Conservation (phyloP, 2,113 vertebrate species). For the Clarias batrachus region DNA sequence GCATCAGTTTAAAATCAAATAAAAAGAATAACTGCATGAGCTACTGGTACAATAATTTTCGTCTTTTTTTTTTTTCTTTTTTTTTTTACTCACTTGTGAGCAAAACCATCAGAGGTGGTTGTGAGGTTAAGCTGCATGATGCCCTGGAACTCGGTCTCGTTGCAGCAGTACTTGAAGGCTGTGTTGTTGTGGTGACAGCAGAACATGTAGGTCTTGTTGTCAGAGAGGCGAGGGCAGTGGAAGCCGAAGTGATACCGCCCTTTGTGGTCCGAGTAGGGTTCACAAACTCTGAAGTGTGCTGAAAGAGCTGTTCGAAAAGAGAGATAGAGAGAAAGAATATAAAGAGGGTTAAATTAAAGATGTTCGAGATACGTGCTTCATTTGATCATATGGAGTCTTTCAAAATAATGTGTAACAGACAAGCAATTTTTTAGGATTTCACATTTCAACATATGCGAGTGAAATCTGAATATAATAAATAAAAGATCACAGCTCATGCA, state of each 20-base stretch:
- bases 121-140: conserved; percentile 97
- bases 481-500: background rate
- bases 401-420: background rate
- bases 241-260: conserved; percentile 96
- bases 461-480: background rate
- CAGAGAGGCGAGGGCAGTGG: conserved; percentile 96
- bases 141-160: conserved; percentile 93
- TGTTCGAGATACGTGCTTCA: background rate
- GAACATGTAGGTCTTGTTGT: conserved; percentile 96
- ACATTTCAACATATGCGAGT: conserved; percentile 4
- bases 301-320: conserved; percentile 42
- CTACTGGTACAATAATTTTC: background rate
- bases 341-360: background rate
- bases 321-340: background rate
- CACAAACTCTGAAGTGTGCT: conserved; percentile 92
- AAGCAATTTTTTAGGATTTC: background rate
- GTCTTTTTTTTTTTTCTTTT: too few relatives aligned
- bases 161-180: conserved; percentile 98
- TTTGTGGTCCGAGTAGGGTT: conserved; percentile 95
- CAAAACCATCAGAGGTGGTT: conserved; percentile 80
- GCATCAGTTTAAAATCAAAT: background rate
- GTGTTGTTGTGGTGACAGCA: conserved; percentile 99
- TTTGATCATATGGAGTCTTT: background rate
- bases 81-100: conserved; percentile 87
- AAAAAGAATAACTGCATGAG: background rate